Conservation (phyloP, 2,888 invertebrate genomes). For the Clivina fossor region DNA sequence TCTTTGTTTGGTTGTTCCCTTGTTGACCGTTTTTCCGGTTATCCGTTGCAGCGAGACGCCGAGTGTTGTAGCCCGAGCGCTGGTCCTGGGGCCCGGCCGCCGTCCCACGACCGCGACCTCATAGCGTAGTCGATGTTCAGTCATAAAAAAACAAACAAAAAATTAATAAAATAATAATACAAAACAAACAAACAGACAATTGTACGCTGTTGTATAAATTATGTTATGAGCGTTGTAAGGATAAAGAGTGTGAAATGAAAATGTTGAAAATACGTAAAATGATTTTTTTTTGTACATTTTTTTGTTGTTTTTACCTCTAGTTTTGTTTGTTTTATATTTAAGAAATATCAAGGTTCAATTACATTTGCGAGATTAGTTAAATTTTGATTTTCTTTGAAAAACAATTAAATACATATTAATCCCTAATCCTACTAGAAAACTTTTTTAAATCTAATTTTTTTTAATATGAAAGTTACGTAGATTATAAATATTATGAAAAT, state of each 20-base stretch:
- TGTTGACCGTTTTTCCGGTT: constrained; percentile 9
- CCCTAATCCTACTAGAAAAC: too few species aligned
- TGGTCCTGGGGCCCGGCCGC: not conserved
- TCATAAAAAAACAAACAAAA: constrained; percentile 26
- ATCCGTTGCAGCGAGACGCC: not conserved
- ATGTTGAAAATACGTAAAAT: constrained; percentile 43
- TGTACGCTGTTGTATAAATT: constrained; percentile 50
- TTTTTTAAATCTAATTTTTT: too few species aligned
- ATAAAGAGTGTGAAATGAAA: constrained; percentile 50
- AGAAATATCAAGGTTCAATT: too few species aligned
- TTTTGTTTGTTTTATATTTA: too few species aligned
- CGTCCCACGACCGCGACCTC: constrained; percentile 4
- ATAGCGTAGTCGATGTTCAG: constrained; percentile 34
- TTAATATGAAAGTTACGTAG: too few species aligned
- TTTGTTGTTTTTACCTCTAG: too few species aligned
- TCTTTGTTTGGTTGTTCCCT: constrained; percentile 31
- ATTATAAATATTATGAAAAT: too few species aligned
- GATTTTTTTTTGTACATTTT: constrained; percentile 15
- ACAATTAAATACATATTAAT: too few species aligned
- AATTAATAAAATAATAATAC: too few species aligned
- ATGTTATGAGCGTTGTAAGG: constrained; percentile 50
- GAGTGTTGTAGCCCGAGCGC: too few species aligned
- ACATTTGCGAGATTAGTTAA: too few species aligned
- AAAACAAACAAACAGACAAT: constrained; percentile 28
- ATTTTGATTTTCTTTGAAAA: too few species aligned